phyloP scores from a whole-genome alignment of 2,797 vertebrate genomes.

The Typhlichthys subterraneus region DNA sequence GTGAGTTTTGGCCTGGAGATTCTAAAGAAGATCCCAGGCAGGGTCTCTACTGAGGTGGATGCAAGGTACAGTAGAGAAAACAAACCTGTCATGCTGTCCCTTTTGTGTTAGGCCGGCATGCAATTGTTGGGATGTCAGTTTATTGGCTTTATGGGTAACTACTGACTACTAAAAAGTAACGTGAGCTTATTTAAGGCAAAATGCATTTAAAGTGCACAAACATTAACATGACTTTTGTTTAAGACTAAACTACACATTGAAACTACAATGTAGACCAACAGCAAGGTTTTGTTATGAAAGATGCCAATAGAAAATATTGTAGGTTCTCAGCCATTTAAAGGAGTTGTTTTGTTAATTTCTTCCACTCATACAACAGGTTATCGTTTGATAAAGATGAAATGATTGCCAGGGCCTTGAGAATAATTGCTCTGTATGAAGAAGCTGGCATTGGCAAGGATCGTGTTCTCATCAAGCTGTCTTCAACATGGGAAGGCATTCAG shows the following conservation, averaged over 20 bases:
- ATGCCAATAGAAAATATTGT: neutral
- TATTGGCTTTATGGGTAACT: no score
- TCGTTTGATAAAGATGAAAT: constrained; percentile 94
- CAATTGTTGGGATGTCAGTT: no score
- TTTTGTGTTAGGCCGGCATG: neutral
- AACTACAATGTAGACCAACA: no score
- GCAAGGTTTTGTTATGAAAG: no score
- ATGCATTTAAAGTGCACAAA: no score
- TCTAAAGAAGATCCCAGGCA: constrained; percentile 93
- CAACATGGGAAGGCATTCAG: constrained; percentile 98
- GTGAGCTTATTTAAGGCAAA: no score
- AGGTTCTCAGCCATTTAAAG: neutral
- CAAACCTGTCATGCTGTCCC: neutral
- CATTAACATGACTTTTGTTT: no score
- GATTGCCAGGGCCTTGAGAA: constrained; percentile 84
- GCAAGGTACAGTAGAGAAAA: constrained; percentile 84
- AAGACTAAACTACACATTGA: no score
- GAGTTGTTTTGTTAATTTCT: neutral
- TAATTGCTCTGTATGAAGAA: constrained; percentile 91
- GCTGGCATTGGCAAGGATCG: constrained; percentile 88
- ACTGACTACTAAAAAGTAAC: no score
- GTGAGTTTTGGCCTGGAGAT: constrained; percentile 94
- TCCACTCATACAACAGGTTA: constrained; percentile 69
- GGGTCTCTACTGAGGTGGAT: constrained; percentile 97
- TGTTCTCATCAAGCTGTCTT: constrained; percentile 93